Conservation (phyloP, 1,140 invertebrate species). For the Brachionus asplanchnoidis region DNA sequence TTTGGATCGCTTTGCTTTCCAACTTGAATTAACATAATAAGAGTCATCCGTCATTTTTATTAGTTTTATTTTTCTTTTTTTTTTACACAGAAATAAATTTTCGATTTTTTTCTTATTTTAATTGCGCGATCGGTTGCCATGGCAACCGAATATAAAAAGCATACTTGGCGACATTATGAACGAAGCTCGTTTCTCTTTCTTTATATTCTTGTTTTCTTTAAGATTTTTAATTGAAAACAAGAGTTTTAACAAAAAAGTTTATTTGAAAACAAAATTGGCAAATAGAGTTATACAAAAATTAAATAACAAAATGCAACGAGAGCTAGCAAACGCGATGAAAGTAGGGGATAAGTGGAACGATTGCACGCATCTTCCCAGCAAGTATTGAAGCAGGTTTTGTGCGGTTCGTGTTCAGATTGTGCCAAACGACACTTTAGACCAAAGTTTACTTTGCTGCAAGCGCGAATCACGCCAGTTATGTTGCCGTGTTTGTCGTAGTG, state of each 20-base stretch:
- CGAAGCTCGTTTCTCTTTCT: background rate
- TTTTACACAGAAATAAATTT: conserved; percentile 13
- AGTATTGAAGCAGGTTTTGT: background rate
- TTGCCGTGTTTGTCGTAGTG: background rate
- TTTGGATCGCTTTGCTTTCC: background rate
- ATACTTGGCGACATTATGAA: conserved; percentile 34
- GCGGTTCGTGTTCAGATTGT: background rate
- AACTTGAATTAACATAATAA: conserved; percentile 35
- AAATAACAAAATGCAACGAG: background rate
- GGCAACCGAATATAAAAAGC: background rate
- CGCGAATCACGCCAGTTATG: background rate
- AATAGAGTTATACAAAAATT: background rate
- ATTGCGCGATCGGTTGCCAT: conserved; percentile 18
- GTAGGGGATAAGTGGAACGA: background rate
- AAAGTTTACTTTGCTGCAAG: background rate
- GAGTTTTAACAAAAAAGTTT: background rate
- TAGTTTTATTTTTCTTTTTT: background rate
- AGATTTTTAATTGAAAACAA: background rate
- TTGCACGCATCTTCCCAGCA: conserved; percentile 29
- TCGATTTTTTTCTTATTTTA: background rate
- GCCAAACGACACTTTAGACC: background rate
- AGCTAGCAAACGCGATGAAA: background rate
- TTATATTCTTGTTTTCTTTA: background rate
- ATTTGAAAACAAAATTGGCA: background rate
- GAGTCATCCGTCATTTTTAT: conserved; percentile 31